Conservation (phyloP, 2,113 vertebrate species). For the Tetrao urogallus region DNA sequence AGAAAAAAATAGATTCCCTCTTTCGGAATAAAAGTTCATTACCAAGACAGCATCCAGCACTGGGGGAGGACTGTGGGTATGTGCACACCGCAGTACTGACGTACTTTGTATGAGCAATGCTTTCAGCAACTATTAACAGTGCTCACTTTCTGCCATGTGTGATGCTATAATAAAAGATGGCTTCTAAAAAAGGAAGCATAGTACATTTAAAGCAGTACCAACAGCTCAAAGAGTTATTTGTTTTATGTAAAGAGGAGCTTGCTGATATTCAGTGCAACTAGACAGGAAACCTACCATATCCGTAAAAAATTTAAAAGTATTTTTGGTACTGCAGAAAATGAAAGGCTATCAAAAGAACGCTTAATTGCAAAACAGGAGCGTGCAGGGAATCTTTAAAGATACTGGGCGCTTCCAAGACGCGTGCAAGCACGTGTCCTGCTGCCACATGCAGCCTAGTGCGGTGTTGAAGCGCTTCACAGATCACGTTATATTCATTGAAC, state of each 20-base stretch:
- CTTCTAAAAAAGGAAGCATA: not conserved
- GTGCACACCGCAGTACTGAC: not conserved
- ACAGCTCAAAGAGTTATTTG: not conserved
- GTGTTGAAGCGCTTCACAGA: not conserved
- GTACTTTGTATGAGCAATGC: not conserved
- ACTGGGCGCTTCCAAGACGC: not conserved
- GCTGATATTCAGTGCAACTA: not conserved
- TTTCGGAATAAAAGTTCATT: slow-evolving; percentile 3
- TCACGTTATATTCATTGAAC: not conserved
- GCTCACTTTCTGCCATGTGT: not conserved
- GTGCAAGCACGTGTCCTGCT: not conserved
- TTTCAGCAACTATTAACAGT: not conserved
- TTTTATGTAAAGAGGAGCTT: slow-evolving; percentile 3
- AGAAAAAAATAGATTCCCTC: not conserved
- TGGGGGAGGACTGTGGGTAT: not conserved
- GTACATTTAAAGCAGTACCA: not conserved
- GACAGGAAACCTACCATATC: not conserved
- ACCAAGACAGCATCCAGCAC: not conserved
- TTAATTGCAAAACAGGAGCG: not conserved
- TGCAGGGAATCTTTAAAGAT: not conserved
- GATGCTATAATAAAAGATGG: not conserved
- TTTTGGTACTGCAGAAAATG: not conserved
- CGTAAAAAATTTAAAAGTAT: not conserved
- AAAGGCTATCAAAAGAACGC: not conserved
- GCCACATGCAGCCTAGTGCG: not conserved